Base-by-base conservation (phyloP, 2,113 vertebrate genomes). In the Microcebus ravelobensis region DNA sequence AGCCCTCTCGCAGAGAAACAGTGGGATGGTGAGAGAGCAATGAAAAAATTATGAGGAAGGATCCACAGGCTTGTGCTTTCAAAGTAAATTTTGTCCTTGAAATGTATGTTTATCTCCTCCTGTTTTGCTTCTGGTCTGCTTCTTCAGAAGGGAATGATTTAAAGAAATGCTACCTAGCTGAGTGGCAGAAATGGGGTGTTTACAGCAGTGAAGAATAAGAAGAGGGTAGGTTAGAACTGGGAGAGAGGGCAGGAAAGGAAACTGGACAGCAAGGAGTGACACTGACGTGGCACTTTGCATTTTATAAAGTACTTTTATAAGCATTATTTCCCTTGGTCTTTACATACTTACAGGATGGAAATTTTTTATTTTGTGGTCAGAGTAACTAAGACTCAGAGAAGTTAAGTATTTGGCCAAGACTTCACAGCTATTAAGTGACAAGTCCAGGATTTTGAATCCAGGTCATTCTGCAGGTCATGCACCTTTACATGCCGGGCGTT, bases 91-190 rank as follows among this genome's bases (percentile, higher is more conserved):
- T 48, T 88, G 87, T 65, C 96, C 94, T 97, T 97, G 96, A 97
- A 97, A 94, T 80, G 9, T 14, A 65, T 45, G 42, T 63, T 87
- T 84, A 86, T 12, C 14, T 95, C 36, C 39, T 92, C 17, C 55
- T 97, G 27, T 88, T 97, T 96, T 97, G 82, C 88, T 97, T 97
- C 67, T 96, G 13, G 57, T 97, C 95, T 97, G 61, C 67, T 96
- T 18, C 96, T 98, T 91, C 84, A 90, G 55, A 70, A 94, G 50
- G 42, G 63, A 95, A n/a, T 65, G 74, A 52, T 97, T 95, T 95
- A 91, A 98, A 83, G 34, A 90, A 92, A 39, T 42, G 34, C 8
- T n/a, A 3, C 65, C 52, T 88, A 85, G 82, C 31, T 29, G 25
- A 87, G n/a, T 70, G 59, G 90, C 65, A 70, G 71, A 87, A 90